Percentiles rank a stretch among this genome's conserved stretches.
These are phyloP conservation scores for Cheilinus undulatus DNA, from an alignment of 2,113 vertebrate genomes.

Conservation along the genomic window DNA sequence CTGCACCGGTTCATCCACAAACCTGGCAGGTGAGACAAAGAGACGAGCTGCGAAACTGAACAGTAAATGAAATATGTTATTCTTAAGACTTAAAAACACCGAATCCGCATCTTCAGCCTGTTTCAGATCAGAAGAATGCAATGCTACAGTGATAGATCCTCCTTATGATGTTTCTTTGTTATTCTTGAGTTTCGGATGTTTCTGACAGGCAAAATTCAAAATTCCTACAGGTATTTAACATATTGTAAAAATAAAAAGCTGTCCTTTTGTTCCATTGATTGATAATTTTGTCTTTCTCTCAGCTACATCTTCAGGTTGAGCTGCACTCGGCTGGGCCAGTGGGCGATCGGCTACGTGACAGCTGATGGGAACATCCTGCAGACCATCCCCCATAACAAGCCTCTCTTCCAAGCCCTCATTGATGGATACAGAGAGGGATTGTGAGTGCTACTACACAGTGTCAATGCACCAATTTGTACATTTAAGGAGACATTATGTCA, in stretches of 20 bases:
- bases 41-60: not conserved
- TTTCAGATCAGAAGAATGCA: not conserved
- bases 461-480: constrained; percentile 1
- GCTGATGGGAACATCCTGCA: constrained; percentile 98
- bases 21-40: constrained; percentile 91
- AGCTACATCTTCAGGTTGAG: constrained; percentile 99
- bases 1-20: constrained; percentile 99
- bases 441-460: constrained; percentile 83
- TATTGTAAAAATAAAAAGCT: not conserved
- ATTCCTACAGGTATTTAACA: not conserved
- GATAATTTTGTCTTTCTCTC: not conserved
- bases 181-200: not conserved
- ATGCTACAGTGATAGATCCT: not conserved
- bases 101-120: not conserved
- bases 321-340: constrained; percentile 97
- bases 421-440: constrained; percentile 99
- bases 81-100: no score
- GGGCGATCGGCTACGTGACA: constrained; percentile 98
- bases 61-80: not conserved
- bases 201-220: not conserved
- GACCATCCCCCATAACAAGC: constrained; percentile 99
- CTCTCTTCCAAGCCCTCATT: constrained; percentile 98
- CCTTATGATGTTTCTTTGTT: not conserved
- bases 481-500: not conserved
- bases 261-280: not conserved